A percentile compares a stretch with the other conserved stretches of the same genome.
Evolutionary conservation across 1,140 invertebrate genomes (phyloP).

Genomic region (Orchesella cincta): DNA sequence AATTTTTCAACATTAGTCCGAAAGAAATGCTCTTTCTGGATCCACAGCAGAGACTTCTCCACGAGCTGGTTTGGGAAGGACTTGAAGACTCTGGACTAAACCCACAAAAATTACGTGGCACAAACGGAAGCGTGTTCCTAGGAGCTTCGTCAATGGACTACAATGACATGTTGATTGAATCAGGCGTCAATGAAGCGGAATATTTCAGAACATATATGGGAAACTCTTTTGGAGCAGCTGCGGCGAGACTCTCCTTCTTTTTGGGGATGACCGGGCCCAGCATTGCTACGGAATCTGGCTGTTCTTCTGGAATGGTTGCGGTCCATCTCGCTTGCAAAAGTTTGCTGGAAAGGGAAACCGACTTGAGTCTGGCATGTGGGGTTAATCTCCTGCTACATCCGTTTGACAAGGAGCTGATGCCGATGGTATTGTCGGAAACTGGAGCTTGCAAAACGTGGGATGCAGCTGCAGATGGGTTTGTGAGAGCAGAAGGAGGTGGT

Average conservation of each 20-base stretch:
- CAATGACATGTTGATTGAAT: neutral
- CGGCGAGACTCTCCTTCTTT: neutral
- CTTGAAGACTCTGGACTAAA: constrained; percentile 47
- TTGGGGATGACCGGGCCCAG: constrained; percentile 8
- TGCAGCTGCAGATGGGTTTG: neutral
- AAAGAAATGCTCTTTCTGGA: neutral
- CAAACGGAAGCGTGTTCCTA: neutral
- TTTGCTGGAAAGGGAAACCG: neutral
- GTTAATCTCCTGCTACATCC: constrained; percentile 6
- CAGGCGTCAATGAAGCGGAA: neutral
- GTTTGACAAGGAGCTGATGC: constrained; percentile 1
- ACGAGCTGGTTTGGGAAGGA: constrained; percentile 49
- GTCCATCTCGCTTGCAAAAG: neutral
- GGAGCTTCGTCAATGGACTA: neutral
- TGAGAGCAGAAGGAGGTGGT: constrained; percentile 58
- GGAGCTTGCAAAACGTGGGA: constrained; percentile 8
- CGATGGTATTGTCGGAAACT: neutral
- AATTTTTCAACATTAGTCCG: constrained; percentile 18
- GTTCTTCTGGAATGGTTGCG: constrained; percentile 7
- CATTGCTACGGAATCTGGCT: constrained; percentile 4
- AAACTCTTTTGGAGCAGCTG: neutral
- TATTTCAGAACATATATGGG: neutral
- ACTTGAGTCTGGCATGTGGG: neutral
- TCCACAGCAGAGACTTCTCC: constrained; percentile 27
- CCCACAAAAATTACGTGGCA: constrained; percentile 12